Base-by-base conservation (phyloP, 2,113 vertebrate species). In the Thalassoma bifasciatum region DNA sequence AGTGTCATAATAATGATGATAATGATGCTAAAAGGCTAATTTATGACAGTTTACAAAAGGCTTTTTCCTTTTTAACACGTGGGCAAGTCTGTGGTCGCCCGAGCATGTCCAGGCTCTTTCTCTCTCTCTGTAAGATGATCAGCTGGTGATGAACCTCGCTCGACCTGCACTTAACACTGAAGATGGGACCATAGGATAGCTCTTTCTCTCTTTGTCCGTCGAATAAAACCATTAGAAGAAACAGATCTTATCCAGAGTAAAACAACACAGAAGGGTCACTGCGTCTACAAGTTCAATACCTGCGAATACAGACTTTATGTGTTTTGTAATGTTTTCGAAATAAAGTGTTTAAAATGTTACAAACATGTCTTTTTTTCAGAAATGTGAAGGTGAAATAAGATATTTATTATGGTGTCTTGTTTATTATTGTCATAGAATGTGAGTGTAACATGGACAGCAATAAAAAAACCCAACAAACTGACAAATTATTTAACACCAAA, bases 121-220 rank as follows among this genome's bases (percentile, higher is more conserved):
- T 49, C 19, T 61, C 38, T 75, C 72, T 66, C 21, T 69, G 72
- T 84, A 81, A 80, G 68, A 76, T 47, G 77, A 84, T 72, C 72
- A 68, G 67, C 73, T 79, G 72, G 37, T 72, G 64, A 61, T 60
- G 54, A 73, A 81, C 53, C 63, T 59, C 36, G 34, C 63, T 76
- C 42, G 58, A 76, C 67, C 81, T 52, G 66, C 81, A 69, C 81
- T 78, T 74, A 78, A 67, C 70, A 38, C 75, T 66, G 60, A 79
- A 30, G 62, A 73, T 21, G 63, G 75, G 56, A 77, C 54, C 61
- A 49, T 56, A 53, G 78, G 72, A 59, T 30, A 51, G 21, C 67
- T 14, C 44, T 46, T 66, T 56, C 23, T 40, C 63, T 72, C 53
- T 66, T 10, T 59, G 13, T 72, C 54, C 12, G 60, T 63, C 3